Evolutionary conservation across 2,113 vertebrate species (phyloP).

Genomic region (Scomber scombrus): DNA sequence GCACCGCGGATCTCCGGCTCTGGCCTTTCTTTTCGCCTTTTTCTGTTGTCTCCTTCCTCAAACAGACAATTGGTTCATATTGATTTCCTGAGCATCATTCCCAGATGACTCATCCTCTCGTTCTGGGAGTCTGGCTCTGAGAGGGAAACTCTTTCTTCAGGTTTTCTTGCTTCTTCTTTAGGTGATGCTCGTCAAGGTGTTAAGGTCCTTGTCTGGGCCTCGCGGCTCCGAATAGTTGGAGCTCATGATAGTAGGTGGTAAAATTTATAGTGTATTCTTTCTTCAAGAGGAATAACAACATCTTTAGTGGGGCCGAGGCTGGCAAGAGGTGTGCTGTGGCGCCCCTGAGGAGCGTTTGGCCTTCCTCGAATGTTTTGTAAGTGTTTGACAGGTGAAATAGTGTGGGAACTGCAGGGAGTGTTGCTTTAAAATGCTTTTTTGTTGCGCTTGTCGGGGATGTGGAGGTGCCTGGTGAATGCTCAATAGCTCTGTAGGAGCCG

Average conservation of each 20-base stretch:
- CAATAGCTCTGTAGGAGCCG: slow-evolving; percentile 83
- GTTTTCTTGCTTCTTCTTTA: slow-evolving; percentile 36
- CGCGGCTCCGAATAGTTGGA: slow-evolving; percentile 31
- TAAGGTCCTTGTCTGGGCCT: slow-evolving; percentile 54
- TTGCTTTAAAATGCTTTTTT: slow-evolving; percentile 79
- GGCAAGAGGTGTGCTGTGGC: slow-evolving; percentile 81
- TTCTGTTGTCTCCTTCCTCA: slow-evolving; percentile 59
- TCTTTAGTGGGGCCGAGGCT: slow-evolving; percentile 75
- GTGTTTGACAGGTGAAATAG: slow-evolving; percentile 88
- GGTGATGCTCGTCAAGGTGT: slow-evolving; percentile 58
- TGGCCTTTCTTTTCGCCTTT: slow-evolving; percentile 37
- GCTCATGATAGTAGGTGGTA: slow-evolving; percentile 53
- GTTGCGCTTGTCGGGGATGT: slow-evolving; percentile 79
- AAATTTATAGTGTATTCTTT: slow-evolving; percentile 69
- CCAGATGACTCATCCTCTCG: slow-evolving; percentile 71
- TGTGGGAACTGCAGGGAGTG: slow-evolving; percentile 85
- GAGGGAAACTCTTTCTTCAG: slow-evolving; percentile 53
- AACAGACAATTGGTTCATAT: slow-evolving; percentile 69
- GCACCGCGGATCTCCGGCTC: slow-evolving; percentile 9
- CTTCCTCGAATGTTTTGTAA: slow-evolving; percentile 73
- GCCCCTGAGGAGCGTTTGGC: slow-evolving; percentile 73
- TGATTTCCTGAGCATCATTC: slow-evolving; percentile 65
- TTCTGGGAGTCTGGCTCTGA: slow-evolving; percentile 45
- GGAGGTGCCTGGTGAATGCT: slow-evolving; percentile 83
- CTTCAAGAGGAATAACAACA: slow-evolving; percentile 68